Evolutionary conservation across 2,113 vertebrate species (phyloP).

Genomic region (Hassar affinis): DNA sequence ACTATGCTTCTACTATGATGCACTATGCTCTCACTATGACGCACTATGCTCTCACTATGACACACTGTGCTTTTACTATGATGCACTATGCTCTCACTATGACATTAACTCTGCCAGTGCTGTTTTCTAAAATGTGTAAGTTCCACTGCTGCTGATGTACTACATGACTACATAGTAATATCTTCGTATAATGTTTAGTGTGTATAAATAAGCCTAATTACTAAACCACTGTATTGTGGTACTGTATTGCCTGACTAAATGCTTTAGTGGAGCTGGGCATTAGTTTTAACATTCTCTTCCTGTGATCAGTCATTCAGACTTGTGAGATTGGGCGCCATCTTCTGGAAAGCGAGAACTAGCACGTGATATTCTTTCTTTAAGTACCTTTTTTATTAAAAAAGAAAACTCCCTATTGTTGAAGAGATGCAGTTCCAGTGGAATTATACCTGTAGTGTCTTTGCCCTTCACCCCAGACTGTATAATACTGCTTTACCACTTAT

Average conservation of each 20-base stretch:
- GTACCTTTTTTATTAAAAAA: neutral
- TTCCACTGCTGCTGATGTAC: neutral
- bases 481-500: neutral
- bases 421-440: too few species aligned
- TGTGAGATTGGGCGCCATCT: constrained; percentile 8
- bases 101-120: too few species aligned
- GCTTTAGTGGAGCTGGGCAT: too few species aligned
- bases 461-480: neutral
- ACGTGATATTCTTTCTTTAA: neutral
- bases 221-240: neutral
- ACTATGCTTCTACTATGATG: too few species aligned
- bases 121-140: too few species aligned
- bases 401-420: neutral
- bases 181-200: neutral
- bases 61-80: too few species aligned
- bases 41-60: too few species aligned
- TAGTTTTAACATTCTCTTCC: too few species aligned
- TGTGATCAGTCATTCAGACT: neutral
- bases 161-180: neutral
- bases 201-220: too few species aligned
- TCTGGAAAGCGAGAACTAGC: neutral
- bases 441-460: neutral
- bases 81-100: too few species aligned
- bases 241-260: neutral
- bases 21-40: too few species aligned